Percentiles rank a stretch among this genome's conserved stretches.
Evolutionary conservation across 2,797 vertebrate genomes (phyloP).

Genomic region (Toxotes lorentzi): DNA sequence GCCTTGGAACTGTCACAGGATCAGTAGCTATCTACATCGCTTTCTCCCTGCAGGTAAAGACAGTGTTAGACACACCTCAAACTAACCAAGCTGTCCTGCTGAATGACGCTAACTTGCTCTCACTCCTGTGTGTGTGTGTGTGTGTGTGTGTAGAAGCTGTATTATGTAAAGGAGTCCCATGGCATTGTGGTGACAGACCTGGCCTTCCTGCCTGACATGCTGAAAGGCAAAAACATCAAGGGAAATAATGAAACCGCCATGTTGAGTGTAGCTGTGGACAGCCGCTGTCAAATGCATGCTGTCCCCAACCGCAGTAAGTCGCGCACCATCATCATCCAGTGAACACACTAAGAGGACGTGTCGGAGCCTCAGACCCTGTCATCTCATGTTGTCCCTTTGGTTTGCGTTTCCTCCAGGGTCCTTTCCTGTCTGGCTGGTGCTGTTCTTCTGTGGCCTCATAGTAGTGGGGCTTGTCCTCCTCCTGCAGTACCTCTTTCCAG

Average conservation of each 20-base stretch:
- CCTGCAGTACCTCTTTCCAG: constrained; percentile 85
- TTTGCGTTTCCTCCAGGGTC: constrained; percentile 80
- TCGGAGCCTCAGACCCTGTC: background rate
- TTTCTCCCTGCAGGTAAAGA: constrained; percentile 95
- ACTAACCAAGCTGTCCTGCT: background rate
- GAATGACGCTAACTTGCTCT: background rate
- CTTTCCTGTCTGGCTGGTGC: constrained; percentile 91
- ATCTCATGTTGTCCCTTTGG: background rate
- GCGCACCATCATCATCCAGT: background rate
- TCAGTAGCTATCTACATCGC: constrained; percentile 95
- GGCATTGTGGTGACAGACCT: constrained; percentile 96
- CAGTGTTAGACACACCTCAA: background rate
- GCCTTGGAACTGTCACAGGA: constrained; percentile 95
- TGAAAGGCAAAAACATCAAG: constrained; percentile 82
- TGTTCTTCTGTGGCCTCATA: constrained; percentile 89
- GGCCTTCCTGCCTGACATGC: constrained; percentile 89
- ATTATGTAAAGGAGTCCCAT: constrained; percentile 93
- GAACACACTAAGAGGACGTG: background rate
- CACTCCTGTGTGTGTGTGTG: constrained; percentile 40
- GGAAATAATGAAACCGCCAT: constrained; percentile 90
- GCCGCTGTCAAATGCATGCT: constrained; percentile 93
- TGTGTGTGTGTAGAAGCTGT: constrained; percentile 89
- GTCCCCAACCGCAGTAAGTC: constrained; percentile 90
- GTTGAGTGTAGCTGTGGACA: constrained; percentile 96
- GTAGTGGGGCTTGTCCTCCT: constrained; percentile 87